Evolutionary conservation across 1,140 invertebrate genomes (phyloP).

Genomic region (Samia ricini): DNA sequence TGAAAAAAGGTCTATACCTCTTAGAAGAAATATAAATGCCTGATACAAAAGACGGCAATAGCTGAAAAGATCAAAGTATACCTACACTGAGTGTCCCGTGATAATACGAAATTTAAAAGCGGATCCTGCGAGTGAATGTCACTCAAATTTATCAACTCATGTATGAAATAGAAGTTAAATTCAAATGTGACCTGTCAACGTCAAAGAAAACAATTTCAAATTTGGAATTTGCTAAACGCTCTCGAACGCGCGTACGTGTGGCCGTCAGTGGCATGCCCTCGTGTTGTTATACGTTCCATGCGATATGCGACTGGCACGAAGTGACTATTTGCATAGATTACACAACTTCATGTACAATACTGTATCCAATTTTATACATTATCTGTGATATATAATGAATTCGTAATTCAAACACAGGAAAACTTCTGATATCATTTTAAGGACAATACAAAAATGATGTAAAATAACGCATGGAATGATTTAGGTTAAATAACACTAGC

Average conservation of each 20-base stretch:
- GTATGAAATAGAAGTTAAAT: neutral
- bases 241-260: neutral
- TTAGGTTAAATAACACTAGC: no score
- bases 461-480: no score
- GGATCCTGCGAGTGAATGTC: neutral
- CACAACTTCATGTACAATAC: neutral
- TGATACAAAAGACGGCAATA: no score
- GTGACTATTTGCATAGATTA: neutral
- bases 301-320: neutral
- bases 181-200: slow-evolving; percentile 18
- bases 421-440: no score
- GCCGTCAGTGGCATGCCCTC: neutral
- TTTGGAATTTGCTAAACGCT: neutral
- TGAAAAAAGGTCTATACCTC: no score
- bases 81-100: no score
- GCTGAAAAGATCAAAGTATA: no score
- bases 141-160: neutral
- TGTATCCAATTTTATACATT: neutral
- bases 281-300: neutral
- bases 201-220: slow-evolving; percentile 20
- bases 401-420: no score
- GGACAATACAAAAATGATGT: no score
- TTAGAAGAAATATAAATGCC: no score
- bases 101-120: neutral
- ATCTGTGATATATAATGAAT: neutral